Evolutionary conservation across 2,113 vertebrate species (phyloP), one percentile per base, ranked within the genome.

Genomic region (Chionomys nivalis): DNA sequence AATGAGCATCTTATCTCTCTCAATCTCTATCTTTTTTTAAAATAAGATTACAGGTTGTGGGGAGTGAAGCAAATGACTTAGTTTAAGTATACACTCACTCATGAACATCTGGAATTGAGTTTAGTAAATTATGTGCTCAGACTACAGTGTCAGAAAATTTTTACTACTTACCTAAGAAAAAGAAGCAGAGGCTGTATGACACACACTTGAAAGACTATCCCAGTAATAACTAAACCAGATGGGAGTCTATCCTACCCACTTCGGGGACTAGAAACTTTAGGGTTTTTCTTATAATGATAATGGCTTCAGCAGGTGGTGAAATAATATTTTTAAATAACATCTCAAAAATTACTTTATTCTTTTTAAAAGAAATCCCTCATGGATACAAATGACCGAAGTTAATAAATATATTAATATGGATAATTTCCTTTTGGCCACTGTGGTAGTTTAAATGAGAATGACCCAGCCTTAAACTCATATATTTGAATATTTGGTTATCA

Each of bases 131-230:
- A 78, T 33, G 73, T 36, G 76, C 49, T 66, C 61, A 12, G 0
- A 9, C 93, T n/a, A 23, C 61, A 81, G 70, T 89, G 91, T 89
- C 82, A 94, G 65, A 86, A 87, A 16, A 47, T 3, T 42, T 91
- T 79, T 68, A 7, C 31, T 39, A 83, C 19, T 23, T 76, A 79
- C 16, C 17, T 66, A 82, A 24, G 3, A 65, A 44, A 92, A 65
- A 87, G n/a, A 93, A 89, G 33, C 33, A 82, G 85, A 73, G 39
- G 24, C n/a, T 68, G 72, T 21, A 66, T 73, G 36, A 47, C 68
- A 42, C 47, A 55, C 47, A 19, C 26, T 39, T 36, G 4, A 90
- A 49, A 87, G 11, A 90, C 1, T 39, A 78, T 49, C 36, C 55
- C 52, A 66, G 68, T 16, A 44, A 49, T 82, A 26, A 77, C 23